Evolutionary conservation across 2,797 vertebrate species (phyloP).

Genomic region (Miichthys miiuy): DNA sequence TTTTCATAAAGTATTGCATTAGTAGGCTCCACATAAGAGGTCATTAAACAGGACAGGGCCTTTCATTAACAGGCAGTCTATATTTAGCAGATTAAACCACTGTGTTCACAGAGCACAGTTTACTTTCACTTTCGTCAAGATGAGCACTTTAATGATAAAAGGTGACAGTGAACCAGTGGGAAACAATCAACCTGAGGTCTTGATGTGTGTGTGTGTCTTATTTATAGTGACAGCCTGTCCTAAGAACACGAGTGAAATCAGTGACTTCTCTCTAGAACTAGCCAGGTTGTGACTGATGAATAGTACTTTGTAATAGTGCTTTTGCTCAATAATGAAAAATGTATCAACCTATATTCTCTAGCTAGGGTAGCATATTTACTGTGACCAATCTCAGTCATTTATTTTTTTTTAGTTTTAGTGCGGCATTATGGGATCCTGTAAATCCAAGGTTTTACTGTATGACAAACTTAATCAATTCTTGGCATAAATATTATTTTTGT

Average conservation of each 20-base stretch:
- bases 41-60: no score
- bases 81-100: background rate
- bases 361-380: background rate
- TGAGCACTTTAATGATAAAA: background rate
- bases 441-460: background rate
- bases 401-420: background rate
- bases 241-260: background rate
- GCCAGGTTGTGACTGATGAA: background rate
- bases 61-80: no score
- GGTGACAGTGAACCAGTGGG: background rate
- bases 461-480: background rate
- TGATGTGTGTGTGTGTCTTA: background rate
- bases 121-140: background rate
- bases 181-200: background rate
- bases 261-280: background rate
- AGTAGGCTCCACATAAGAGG: no score
- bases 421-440: background rate
- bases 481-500: background rate
- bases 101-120: background rate
- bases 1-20: no score
- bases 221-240: background rate
- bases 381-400: background rate
- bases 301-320: background rate
- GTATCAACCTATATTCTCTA: background rate
- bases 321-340: background rate